These are phyloP conservation scores for Amphipyra tragopoginis DNA, from an alignment of 2,888 invertebrate species.

Conservation along the genomic window DNA sequence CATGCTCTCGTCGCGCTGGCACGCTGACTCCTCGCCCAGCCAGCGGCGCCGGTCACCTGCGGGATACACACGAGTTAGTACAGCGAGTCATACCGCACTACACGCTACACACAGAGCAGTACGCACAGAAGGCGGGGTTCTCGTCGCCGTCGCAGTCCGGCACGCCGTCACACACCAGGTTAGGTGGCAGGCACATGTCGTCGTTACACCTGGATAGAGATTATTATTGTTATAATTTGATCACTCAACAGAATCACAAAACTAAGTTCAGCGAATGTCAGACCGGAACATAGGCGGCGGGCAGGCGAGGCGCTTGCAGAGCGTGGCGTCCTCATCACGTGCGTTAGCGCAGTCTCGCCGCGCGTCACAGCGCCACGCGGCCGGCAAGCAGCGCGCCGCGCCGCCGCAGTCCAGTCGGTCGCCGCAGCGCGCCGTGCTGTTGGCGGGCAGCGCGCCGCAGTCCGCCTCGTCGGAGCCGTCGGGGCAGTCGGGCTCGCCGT, in stretches of 20 bases:
- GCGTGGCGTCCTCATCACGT: conserved; percentile 85
- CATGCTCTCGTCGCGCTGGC: conserved; percentile 68
- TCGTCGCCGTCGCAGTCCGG: conserved; percentile 91
- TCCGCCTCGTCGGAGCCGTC: conserved; percentile 91
- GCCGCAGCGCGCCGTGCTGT: conserved; percentile 19
- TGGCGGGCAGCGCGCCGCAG: conserved; percentile 86
- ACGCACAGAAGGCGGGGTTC: conserved; percentile 71
- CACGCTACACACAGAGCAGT: neutral
- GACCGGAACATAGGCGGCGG: conserved; percentile 1
- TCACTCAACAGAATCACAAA: neutral
- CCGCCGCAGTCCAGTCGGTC: conserved; percentile 46
- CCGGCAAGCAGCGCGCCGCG: conserved; percentile 83
- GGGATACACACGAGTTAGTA: conserved; percentile 9
- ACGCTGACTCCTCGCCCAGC: conserved; percentile 63
- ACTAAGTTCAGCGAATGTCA: neutral
- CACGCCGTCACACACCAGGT: conserved; percentile 93
- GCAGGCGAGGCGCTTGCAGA: conserved; percentile 58
- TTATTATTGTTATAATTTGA: neutral
- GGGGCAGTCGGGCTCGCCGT: conserved; percentile 65
- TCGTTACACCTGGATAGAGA: conserved; percentile 80
- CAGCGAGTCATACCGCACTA: neutral
- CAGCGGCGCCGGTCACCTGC: conserved; percentile 60
- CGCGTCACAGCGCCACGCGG: conserved; percentile 71
- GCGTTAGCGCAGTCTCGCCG: conserved; percentile 80
- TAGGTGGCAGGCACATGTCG: conserved; percentile 92